Evolutionary conservation across 2,797 vertebrate genomes (phyloP).

Genomic region (Paramormyrops hopkinsi): DNA sequence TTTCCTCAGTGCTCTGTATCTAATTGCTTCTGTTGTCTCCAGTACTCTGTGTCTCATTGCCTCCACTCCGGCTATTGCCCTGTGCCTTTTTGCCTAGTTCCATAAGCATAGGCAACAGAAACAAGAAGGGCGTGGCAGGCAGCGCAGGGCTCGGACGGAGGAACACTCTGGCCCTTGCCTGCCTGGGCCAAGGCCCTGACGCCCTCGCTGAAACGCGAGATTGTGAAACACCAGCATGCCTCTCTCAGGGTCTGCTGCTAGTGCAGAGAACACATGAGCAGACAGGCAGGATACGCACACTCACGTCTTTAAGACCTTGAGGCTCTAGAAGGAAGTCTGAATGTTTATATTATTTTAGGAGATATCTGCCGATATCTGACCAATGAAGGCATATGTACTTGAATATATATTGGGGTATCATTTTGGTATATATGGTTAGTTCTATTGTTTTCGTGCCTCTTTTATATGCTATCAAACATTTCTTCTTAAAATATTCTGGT

Average conservation of each 20-base stretch:
- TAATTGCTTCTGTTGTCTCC: slow-evolving; percentile 22
- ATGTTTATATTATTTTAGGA: not conserved
- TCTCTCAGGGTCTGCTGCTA: not conserved
- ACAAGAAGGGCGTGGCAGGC: not conserved
- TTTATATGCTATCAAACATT: not conserved
- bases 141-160: not conserved
- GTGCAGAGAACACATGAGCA: not conserved
- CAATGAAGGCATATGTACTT: not conserved
- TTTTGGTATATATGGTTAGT: not conserved
- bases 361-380: not conserved
- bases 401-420: not conserved
- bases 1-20: not conserved
- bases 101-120: not conserved
- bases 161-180: not conserved
- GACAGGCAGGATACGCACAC: not conserved
- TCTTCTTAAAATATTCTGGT: not conserved
- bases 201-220: not conserved
- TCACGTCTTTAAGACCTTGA: not conserved
- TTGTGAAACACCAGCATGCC: slow-evolving; percentile 4
- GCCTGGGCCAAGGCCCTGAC: not conserved
- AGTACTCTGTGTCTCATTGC: not conserved
- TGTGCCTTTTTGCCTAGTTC: not conserved
- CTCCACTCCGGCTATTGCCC: not conserved
- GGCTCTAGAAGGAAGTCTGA: not conserved
- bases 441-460: not conserved